These are phyloP conservation scores for Aphidoletes aphidimyza DNA, from an alignment of 2,888 invertebrate genomes.

Conservation along the genomic window DNA sequence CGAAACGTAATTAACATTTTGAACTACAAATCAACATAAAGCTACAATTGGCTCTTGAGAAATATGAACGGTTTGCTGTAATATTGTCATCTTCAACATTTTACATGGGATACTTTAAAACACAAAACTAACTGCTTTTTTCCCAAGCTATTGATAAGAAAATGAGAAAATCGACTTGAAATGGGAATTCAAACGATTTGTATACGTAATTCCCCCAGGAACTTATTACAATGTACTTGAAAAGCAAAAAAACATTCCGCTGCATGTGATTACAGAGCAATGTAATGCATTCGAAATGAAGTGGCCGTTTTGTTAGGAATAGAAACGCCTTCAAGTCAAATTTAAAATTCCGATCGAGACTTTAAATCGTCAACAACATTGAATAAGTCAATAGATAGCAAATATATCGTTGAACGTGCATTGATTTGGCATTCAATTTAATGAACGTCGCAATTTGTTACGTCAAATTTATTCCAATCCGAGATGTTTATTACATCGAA, in stretches of 20 bases:
- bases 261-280: neutral
- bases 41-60: neutral
- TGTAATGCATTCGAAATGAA: conserved; percentile 9
- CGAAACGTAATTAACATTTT: conserved; percentile 30
- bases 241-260: neutral
- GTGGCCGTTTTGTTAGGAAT: too few relatives aligned
- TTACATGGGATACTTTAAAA: neutral
- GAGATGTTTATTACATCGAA: neutral
- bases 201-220: neutral
- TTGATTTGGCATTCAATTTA: conserved; percentile 32
- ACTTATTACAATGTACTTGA: neutral
- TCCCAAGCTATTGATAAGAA: neutral
- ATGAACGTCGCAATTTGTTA: conserved; percentile 11
- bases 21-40: neutral
- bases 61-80: neutral
- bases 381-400: neutral
- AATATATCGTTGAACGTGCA: neutral
- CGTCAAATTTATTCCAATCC: neutral
- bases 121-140: neutral
- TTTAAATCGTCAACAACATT: neutral
- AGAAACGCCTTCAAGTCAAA: neutral
- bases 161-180: neutral
- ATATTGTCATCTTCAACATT: neutral
- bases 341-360: conserved; percentile 19
- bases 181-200: neutral